Evolutionary conservation across 1,140 invertebrate species (phyloP).

Genomic region (Euwallacea fornicatus): DNA sequence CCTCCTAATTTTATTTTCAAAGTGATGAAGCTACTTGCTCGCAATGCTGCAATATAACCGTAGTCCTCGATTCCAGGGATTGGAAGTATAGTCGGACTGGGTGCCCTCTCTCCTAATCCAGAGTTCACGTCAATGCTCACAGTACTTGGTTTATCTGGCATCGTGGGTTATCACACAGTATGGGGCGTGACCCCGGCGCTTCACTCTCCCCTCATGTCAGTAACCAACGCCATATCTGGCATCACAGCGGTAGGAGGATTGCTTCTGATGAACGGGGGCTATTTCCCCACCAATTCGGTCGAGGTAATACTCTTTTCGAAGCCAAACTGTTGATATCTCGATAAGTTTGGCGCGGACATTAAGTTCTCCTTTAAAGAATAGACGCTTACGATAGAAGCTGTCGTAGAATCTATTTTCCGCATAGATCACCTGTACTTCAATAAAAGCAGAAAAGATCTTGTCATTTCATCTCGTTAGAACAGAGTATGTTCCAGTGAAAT

Average conservation of each 20-base stretch:
- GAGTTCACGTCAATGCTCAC: slow-evolving; percentile 87
- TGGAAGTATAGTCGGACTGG: slow-evolving; percentile 69
- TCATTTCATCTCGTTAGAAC: no score
- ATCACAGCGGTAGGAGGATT: slow-evolving; percentile 89
- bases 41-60: neutral
- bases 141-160: slow-evolving; percentile 78
- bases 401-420: no score
- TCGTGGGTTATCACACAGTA: slow-evolving; percentile 89
- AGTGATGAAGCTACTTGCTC: neutral
- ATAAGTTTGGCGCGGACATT: no score
- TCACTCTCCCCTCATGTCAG: slow-evolving; percentile 90
- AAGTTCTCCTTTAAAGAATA: no score
- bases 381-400: no score
- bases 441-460: no score
- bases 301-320: slow-evolving; percentile 53
- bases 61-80: slow-evolving; percentile 57
- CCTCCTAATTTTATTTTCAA: neutral
- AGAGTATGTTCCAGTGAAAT: no score
- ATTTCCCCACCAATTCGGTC: slow-evolving; percentile 68
- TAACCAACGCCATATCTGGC: slow-evolving; percentile 90
- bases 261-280: slow-evolving; percentile 78
- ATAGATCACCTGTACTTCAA: no score
- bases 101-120: slow-evolving; percentile 75
- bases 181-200: slow-evolving; percentile 90
- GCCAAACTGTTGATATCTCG: neutral